A percentile compares a stretch with the other conserved stretches of the same genome.
phyloP scores from a whole-genome alignment of 2,888 invertebrate genomes.

The Drosophila mercatorum region DNA sequence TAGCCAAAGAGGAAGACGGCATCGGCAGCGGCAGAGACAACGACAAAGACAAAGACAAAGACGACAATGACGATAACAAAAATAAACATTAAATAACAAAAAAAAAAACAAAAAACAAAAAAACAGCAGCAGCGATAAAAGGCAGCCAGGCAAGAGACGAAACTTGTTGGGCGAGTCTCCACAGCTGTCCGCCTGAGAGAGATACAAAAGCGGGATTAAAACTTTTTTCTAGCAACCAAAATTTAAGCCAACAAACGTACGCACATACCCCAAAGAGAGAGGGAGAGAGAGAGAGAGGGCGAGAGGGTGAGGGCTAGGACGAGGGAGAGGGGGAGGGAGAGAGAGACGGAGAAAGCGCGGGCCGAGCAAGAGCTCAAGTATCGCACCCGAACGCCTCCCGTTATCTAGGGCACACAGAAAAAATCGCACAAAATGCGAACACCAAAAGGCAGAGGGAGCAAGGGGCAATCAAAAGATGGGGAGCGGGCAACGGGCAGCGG shows the following conservation, averaged over 20 bases:
- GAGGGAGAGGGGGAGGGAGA: background rate
- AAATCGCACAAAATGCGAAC: constrained; percentile 51
- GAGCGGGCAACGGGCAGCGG: background rate
- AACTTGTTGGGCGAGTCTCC: constrained; percentile 44
- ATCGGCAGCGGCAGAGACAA: constrained; percentile 27
- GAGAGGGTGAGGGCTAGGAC: constrained; percentile 5
- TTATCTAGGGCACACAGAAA: constrained; percentile 52
- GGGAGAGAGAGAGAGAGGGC: constrained; percentile 1
- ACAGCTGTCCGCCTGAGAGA: constrained; percentile 38
- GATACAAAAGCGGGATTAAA: constrained; percentile 72
- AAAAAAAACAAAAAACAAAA: background rate
- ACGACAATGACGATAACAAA: constrained; percentile 52
- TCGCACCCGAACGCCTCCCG: constrained; percentile 15
- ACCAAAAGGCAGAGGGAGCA: constrained; percentile 17
- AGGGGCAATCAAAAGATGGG: background rate
- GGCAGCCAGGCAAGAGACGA: constrained; percentile 38
- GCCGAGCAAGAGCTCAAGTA: constrained; percentile 30
- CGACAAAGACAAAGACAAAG: constrained; percentile 18
- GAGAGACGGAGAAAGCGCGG: constrained; percentile 7
- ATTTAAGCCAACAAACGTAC: constrained; percentile 64
- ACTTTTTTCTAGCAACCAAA: constrained; percentile 70
- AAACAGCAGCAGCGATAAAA: constrained; percentile 37
- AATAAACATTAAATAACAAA: constrained; percentile 70
- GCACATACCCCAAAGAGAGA: constrained; percentile 7
- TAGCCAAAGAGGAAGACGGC: constrained; percentile 34